A percentile compares a stretch with the other conserved stretches of the same genome.
phyloP scores from a whole-genome alignment of 2,888 invertebrate genomes.

The Habroteleia sp. region DNA sequence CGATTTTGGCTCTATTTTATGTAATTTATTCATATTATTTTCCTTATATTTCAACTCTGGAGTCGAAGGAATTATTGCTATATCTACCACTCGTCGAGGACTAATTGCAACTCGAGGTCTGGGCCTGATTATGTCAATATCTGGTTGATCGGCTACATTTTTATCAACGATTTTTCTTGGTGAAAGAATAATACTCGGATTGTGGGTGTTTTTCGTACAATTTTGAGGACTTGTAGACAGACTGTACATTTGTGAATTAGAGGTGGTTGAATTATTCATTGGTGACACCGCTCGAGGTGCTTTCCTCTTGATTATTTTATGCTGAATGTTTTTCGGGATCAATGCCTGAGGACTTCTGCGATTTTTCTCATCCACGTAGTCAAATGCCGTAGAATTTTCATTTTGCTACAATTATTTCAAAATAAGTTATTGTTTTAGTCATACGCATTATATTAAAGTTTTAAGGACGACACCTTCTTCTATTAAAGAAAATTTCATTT shows the following conservation, averaged over 20 bases:
- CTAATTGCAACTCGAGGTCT: conserved; percentile 61
- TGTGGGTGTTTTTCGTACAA: background rate
- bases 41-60: conserved; percentile 50
- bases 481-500: no score
- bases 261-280: conserved; percentile 13
- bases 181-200: conserved; percentile 21
- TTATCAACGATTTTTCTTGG: conserved; percentile 49
- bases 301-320: conserved; percentile 82
- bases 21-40: conserved; percentile 65
- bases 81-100: conserved; percentile 65
- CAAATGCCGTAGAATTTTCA: conserved; percentile 60
- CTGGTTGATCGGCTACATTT: conserved; percentile 2
- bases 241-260: conserved; percentile 15
- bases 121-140: conserved; percentile 44
- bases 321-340: conserved; percentile 55
- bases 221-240: background rate
- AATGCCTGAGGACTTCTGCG: conserved; percentile 27
- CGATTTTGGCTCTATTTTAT: conserved; percentile 65
- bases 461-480: no score
- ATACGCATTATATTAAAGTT: no score
- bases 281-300: conserved; percentile 17
- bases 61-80: conserved; percentile 65
- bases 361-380: conserved; percentile 70
- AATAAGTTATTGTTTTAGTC: background rate
- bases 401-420: conserved; percentile 15